Evolutionary conservation across 2,797 vertebrate genomes (phyloP).

Genomic region (Loriculus beryllinus): DNA sequence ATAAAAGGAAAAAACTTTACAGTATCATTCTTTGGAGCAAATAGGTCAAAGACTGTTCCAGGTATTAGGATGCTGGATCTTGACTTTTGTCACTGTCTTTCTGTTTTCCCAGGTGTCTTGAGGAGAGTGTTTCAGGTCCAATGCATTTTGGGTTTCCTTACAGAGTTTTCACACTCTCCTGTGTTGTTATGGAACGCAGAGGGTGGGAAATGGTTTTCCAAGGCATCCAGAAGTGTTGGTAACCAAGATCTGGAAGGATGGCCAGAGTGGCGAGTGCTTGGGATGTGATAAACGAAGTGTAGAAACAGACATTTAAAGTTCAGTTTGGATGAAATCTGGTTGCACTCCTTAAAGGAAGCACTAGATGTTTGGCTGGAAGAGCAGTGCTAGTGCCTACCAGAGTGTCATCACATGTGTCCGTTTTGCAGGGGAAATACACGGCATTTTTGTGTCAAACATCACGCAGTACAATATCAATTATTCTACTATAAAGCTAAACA

Average conservation of each 20-base stretch:
- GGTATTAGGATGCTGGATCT: background rate
- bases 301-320: background rate
- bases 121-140: background rate
- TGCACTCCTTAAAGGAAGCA: background rate
- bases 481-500: background rate
- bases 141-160: background rate
- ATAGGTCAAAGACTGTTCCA: background rate
- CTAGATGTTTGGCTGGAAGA: background rate
- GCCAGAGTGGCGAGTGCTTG: fast-evolving
- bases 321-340: background rate
- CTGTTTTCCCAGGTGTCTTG: background rate
- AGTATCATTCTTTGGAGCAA: background rate
- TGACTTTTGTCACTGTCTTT: background rate
- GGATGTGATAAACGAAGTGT: fast-evolving
- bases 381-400: fast-evolving
- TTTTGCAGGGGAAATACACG: fast-evolving
- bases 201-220: background rate
- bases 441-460: background rate
- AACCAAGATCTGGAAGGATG: background rate
- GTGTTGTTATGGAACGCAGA: fast-evolving
- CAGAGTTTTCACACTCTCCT: background rate
- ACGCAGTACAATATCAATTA: fast-evolving
- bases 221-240: background rate
- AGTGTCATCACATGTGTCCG: background rate
- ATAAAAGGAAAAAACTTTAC: background rate